Conservation (phyloP, 2,113 vertebrate species). For the Anoura caudifer region DNA sequence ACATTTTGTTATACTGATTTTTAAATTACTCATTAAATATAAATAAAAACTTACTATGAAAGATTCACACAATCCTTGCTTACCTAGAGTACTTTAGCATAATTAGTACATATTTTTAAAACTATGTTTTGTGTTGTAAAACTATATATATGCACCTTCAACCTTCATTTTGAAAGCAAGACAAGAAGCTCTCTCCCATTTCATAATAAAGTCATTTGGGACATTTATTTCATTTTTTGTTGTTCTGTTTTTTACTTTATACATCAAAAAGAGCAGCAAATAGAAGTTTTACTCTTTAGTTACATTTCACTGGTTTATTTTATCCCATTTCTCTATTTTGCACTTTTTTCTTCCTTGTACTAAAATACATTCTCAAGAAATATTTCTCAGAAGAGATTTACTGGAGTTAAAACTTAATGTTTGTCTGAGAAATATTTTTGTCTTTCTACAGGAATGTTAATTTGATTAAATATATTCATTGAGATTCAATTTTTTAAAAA, state of each 20-base stretch:
- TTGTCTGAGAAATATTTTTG: background rate
- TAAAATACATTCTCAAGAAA: background rate
- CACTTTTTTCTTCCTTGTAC: background rate
- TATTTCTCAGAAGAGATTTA: background rate
- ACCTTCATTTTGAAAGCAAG: slow-evolving; percentile 18
- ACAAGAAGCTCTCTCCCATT: background rate
- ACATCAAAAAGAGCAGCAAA: background rate
- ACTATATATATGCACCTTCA: background rate
- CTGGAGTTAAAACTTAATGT: background rate
- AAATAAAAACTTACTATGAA: background rate
- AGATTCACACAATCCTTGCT: background rate
- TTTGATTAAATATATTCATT: background rate
- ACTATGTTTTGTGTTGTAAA: background rate
- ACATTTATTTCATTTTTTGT: background rate
- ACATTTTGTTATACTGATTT: background rate
- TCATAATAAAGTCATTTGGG: background rate
- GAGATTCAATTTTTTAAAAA: background rate
- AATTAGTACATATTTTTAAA: background rate
- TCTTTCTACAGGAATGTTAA: background rate
- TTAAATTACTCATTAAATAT: background rate
- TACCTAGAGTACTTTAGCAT: background rate
- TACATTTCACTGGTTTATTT: background rate
- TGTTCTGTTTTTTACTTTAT: background rate
- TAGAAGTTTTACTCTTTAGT: background rate
- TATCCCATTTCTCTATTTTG: background rate